Conservation (phyloP, 2,888 invertebrate genomes). For the Polymixis flavicincta region DNA sequence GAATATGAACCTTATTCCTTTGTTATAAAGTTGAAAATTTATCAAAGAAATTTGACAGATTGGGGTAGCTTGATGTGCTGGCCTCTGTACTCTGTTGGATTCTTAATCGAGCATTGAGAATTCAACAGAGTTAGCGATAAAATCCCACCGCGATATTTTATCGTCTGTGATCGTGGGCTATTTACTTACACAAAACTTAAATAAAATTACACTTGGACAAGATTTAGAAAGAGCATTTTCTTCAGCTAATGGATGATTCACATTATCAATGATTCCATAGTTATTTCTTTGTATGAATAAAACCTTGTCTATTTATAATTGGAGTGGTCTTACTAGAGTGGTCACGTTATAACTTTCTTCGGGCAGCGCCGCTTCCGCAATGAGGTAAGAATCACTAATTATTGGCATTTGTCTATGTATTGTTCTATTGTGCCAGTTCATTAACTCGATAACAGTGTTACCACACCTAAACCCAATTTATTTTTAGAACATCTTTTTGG, state of each 20-base stretch:
- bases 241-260: background rate
- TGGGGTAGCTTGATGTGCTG: too few species aligned
- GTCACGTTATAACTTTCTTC: constrained; percentile 70
- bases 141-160: too few species aligned
- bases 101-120: too few species aligned
- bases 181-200: too few species aligned
- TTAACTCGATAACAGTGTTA: constrained; percentile 69
- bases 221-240: background rate
- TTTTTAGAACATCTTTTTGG: constrained; percentile 11
- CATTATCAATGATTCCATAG: background rate
- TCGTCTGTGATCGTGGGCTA: too few species aligned
- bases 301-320: constrained; percentile 15
- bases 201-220: too few species aligned
- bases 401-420: constrained; percentile 68
- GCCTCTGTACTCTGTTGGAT: too few species aligned
- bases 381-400: constrained; percentile 77
- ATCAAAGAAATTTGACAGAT: too few species aligned
- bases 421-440: constrained; percentile 74
- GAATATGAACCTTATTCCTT: too few species aligned
- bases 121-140: too few species aligned
- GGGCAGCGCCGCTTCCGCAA: constrained; percentile 67
- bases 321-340: constrained; percentile 70
- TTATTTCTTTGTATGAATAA: background rate
- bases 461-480: constrained; percentile 51
- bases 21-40: too few species aligned